Conservation (phyloP, 2,888 invertebrate species). For the Emmelina monodactyla region DNA sequence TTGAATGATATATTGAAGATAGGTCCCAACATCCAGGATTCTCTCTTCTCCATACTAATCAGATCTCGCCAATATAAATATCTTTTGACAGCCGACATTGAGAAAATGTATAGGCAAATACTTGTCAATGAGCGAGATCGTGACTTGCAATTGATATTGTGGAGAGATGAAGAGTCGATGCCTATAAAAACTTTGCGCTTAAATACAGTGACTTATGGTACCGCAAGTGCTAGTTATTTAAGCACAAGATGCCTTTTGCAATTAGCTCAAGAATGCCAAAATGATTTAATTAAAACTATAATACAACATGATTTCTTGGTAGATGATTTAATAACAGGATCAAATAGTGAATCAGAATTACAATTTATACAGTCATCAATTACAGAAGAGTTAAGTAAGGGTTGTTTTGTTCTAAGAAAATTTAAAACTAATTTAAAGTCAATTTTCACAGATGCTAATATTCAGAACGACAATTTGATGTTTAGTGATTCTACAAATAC, state of each 20-base stretch:
- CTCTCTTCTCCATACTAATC: too few relatives aligned
- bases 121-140: slow-evolving; percentile 4
- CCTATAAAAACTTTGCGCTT: slow-evolving; percentile 4
- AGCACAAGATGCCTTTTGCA: slow-evolving; percentile 15
- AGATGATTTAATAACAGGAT: slow-evolving; percentile 14
- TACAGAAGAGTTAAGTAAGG: slow-evolving; percentile 6
- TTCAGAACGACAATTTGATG: slow-evolving; percentile 8
- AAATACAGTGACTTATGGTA: slow-evolving; percentile 16
- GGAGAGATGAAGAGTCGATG: slow-evolving; percentile 5
- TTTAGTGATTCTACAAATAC: slow-evolving; percentile 14
- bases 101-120: slow-evolving; percentile 4
- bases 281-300: slow-evolving; percentile 4
- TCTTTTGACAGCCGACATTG: slow-evolving; percentile 5
- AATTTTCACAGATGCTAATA: slow-evolving; percentile 6
- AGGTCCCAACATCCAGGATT: too few relatives aligned
- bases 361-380: slow-evolving; percentile 9
- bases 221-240: slow-evolving; percentile 12
- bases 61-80: slow-evolving; percentile 5
- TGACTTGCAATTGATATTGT: slow-evolving; percentile 6
- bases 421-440: slow-evolving; percentile 11
- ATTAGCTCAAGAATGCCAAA: slow-evolving; percentile 12
- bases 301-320: slow-evolving; percentile 15
- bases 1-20: too few relatives aligned
- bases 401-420: slow-evolving; percentile 13
- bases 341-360: slow-evolving; percentile 8